phyloP scores from a whole-genome alignment of 2,113 vertebrate genomes.

The Indicator indicator region DNA sequence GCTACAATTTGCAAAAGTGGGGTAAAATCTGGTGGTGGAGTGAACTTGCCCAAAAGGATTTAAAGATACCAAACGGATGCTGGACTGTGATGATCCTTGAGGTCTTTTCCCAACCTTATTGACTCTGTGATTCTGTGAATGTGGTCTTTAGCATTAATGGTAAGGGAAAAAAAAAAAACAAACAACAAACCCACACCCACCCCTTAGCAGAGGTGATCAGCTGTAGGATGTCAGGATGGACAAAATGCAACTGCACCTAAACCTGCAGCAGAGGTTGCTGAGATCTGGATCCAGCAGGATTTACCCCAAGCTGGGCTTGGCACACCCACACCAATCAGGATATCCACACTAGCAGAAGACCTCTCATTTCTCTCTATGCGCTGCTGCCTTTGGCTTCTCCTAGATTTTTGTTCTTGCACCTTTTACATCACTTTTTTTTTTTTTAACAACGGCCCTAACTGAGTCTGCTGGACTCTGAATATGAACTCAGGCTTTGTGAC shows the following conservation, averaged over 20 bases:
- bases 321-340: rapidly evolving
- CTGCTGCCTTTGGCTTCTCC: neutral
- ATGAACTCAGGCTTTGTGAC: neutral
- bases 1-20: neutral
- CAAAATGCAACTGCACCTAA: rapidly evolving
- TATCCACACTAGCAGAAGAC: neutral
- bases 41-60: neutral
- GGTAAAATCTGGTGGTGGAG: neutral
- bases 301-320: too few relatives aligned
- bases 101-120: too few relatives aligned
- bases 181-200: too few relatives aligned
- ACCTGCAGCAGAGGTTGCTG: neutral
- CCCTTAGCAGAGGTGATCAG: rapidly evolving
- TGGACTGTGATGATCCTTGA: too few relatives aligned
- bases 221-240: neutral
- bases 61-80: too few relatives aligned
- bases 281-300: neutral
- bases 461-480: neutral
- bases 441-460: neutral
- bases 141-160: neutral
- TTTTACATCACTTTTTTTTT: neutral
- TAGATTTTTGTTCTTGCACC: neutral
- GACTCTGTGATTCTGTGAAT: neutral
- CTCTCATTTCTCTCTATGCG: rapidly evolving
- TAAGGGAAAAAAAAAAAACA: neutral